Evolutionary conservation across 2,888 invertebrate species (phyloP).

Genomic region (Tenthredo livida): DNA sequence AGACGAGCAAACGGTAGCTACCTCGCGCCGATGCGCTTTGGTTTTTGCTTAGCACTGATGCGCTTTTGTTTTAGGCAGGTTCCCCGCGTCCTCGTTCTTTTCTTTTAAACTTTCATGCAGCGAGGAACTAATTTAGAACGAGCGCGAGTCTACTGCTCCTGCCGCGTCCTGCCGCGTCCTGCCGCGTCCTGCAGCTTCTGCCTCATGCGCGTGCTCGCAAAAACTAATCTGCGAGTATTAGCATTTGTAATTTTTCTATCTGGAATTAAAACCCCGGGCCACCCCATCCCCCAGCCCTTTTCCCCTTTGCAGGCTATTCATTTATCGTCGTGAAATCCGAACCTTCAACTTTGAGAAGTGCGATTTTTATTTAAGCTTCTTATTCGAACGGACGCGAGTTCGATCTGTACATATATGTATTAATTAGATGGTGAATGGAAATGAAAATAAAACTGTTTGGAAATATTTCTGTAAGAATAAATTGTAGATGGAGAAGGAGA

Average conservation of each 20-base stretch:
- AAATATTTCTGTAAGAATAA: not conserved
- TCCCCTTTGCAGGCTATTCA: not conserved
- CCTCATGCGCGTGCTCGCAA: conserved; percentile 38
- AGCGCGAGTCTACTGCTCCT: conserved; percentile 59
- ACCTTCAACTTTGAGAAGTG: conserved; percentile 34
- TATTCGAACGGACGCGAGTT: not conserved
- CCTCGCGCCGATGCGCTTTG: conserved; percentile 51
- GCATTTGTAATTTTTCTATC: conserved; percentile 68
- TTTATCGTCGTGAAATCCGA: not conserved
- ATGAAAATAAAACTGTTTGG: not conserved
- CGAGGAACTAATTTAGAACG: conserved; percentile 69
- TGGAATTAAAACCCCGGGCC: conserved; percentile 63
- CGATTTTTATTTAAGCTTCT: conserved; percentile 23
- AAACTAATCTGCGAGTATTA: conserved; percentile 53
- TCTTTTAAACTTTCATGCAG: conserved; percentile 57
- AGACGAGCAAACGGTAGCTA: conserved; percentile 50
- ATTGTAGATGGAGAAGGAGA: not conserved
- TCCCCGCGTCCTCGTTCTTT: conserved; percentile 54
- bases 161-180: conserved; percentile 56
- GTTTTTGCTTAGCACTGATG: conserved; percentile 44
- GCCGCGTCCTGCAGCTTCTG: conserved; percentile 63
- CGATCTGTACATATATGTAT: not conserved
- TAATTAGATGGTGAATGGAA: not conserved
- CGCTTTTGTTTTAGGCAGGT: conserved; percentile 50
- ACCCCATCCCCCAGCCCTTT: no score